Conservation (phyloP, 30 jellyfish, hydroid and myxozoan genomes). For the Aurelia aurita complex sp. Pacific region DNA sequence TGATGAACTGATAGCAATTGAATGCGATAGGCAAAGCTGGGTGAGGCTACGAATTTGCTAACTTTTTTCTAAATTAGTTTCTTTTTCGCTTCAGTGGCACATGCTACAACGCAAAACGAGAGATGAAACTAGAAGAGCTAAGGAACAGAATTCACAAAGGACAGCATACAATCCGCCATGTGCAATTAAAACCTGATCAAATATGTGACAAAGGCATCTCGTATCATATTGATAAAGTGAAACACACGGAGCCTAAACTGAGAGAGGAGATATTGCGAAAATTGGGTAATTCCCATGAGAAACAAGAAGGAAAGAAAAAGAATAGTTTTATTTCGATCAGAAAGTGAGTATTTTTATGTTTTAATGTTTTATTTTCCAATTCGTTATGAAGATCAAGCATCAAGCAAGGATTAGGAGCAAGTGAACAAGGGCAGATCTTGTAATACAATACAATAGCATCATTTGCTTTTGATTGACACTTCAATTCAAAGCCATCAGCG, state of each 20-base stretch:
- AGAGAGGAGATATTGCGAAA: constrained; percentile 50
- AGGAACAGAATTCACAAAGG: constrained; percentile 22
- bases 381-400: too few relatives aligned
- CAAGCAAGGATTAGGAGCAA: too few relatives aligned
- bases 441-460: too few relatives aligned
- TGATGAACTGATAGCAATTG: too few relatives aligned
- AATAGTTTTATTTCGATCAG: constrained; percentile 42
- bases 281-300: constrained; percentile 9
- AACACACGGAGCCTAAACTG: constrained; percentile 37
- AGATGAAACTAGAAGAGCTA: constrained; percentile 16
- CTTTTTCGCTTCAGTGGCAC: not conserved
- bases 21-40: too few relatives aligned
- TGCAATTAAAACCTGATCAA: constrained; percentile 49
- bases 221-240: constrained; percentile 26
- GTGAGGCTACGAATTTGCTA: too few relatives aligned
- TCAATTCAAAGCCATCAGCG: too few relatives aligned
- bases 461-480: too few relatives aligned
- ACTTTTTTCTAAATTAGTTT: too few relatives aligned
- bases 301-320: not conserved
- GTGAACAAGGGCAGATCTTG: too few relatives aligned
- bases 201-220: constrained; percentile 61
- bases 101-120: constrained; percentile 25
- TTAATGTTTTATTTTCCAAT: too few relatives aligned
- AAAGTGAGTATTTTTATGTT: constrained; percentile 6
- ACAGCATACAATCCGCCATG: constrained; percentile 68